Percentiles rank a stretch among this genome's conserved stretches.
phyloP scores from a whole-genome alignment of 2,888 invertebrate species.

The Drosophila phalerata region DNA sequence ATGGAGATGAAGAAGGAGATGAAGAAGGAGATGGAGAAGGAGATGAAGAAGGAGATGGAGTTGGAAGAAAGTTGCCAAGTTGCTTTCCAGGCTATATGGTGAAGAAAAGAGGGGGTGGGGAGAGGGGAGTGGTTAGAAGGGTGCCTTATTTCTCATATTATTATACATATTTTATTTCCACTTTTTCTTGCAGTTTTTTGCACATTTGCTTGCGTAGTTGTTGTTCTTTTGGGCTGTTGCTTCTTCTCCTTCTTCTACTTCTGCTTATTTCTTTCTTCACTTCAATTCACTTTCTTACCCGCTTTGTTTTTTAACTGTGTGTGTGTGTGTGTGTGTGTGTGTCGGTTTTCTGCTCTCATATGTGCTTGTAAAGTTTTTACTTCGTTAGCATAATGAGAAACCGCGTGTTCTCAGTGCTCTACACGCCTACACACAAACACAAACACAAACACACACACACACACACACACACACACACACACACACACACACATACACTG shows the following conservation, averaged over 20 bases:
- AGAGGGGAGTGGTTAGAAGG: conserved; percentile 6
- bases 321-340: conserved; percentile 15
- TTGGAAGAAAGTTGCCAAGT: conserved; percentile 35
- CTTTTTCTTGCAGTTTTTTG: conserved; percentile 57
- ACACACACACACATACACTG: conserved; percentile 16
- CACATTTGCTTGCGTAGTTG: too few relatives aligned
- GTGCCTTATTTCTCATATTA: conserved; percentile 71
- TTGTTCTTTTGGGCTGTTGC: conserved; percentile 54
- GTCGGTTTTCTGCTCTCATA: conserved; percentile 60
- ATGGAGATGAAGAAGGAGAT: neutral
- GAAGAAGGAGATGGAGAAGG: neutral
- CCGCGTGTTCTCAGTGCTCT: conserved; percentile 81
- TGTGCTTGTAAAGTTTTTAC: conserved; percentile 84
- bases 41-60: neutral
- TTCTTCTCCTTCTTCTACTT: conserved; percentile 31
- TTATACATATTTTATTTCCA: conserved; percentile 75
- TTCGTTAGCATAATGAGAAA: conserved; percentile 84
- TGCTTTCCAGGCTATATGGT: conserved; percentile 8
- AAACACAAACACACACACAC: neutral
- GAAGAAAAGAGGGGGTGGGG: conserved; percentile 6
- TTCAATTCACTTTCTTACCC: conserved; percentile 34
- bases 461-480: neutral
- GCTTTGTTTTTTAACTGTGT: conserved; percentile 9
- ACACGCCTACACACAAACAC: conserved; percentile 41
- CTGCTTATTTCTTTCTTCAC: conserved; percentile 5